Conservation (phyloP, 2,113 vertebrate genomes). For the Melierax canorus region DNA sequence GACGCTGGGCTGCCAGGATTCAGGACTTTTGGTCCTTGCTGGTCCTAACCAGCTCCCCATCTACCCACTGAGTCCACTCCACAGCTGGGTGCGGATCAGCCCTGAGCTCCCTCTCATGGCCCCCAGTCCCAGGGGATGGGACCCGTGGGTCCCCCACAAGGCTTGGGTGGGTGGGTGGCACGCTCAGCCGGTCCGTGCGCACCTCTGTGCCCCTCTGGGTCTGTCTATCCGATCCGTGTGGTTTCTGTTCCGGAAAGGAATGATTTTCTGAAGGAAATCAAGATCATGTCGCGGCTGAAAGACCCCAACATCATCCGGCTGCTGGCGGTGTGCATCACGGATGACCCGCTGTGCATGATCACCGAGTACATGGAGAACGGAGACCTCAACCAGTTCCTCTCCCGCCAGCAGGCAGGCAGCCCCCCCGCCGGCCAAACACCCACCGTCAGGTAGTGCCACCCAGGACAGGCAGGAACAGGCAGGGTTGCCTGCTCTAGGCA, state of each 20-base stretch:
- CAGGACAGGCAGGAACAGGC: rapidly evolving
- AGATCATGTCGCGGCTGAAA: constrained; percentile 94
- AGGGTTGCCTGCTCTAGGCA: neutral
- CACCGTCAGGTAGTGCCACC: constrained; percentile 75
- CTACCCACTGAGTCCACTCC: neutral
- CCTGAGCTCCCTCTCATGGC: neutral
- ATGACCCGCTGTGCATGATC: constrained; percentile 95
- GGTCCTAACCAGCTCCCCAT: neutral
- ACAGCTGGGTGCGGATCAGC: rapidly evolving
- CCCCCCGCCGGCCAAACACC: constrained; percentile 38
- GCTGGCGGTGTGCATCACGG: constrained; percentile 89
- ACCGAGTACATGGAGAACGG: constrained; percentile 99
- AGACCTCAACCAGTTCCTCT: constrained; percentile 97
- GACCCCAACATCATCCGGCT: constrained; percentile 95
- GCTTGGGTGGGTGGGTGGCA: rapidly evolving
- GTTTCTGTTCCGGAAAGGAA: constrained; percentile 79
- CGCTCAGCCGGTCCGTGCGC: neutral
- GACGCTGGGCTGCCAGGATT: neutral
- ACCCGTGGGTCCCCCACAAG: rapidly evolving
- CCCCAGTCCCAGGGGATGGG: neutral
- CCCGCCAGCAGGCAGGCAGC: constrained; percentile 78
- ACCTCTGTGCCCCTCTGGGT: neutral
- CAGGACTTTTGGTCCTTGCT: neutral
- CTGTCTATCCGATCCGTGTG: neutral
- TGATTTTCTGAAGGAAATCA: constrained; percentile 98